Percentiles rank a stretch among this genome's conserved stretches.
These are phyloP conservation scores for Phylloscopus trochiloides DNA, from an alignment of 2,113 vertebrate species.

Conservation along the genomic window DNA sequence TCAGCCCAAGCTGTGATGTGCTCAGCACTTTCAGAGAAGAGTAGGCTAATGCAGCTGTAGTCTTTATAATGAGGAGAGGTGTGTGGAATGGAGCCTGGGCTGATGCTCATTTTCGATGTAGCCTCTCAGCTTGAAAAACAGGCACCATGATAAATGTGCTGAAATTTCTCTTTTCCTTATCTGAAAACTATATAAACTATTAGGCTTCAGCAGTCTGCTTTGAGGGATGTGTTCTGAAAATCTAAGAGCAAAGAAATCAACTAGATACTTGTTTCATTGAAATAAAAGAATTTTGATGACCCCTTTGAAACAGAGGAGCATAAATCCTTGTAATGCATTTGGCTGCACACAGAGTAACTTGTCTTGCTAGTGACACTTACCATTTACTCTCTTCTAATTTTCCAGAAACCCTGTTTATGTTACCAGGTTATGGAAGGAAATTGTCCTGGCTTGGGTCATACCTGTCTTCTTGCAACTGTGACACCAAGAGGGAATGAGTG, in stretches of 20 bases:
- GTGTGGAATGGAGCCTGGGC: not conserved
- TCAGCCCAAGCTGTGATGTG: not conserved
- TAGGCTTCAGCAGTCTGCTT: not conserved
- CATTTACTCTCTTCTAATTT: not conserved
- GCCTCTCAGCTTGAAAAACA: not conserved
- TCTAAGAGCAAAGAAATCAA: not conserved
- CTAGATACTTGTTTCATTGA: not conserved
- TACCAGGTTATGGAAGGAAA: not conserved
- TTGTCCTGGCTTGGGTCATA: not conserved
- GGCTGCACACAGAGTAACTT: not conserved
- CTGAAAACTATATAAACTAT: not conserved
- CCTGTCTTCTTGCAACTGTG: not conserved
- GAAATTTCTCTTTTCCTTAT: not conserved
- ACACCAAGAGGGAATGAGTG: not conserved
- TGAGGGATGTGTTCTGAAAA: not conserved
- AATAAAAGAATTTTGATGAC: not conserved
- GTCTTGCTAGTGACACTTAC: not conserved
- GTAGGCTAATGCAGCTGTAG: not conserved
- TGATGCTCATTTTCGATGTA: not conserved
- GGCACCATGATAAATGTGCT: not conserved
- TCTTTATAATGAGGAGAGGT: not conserved
- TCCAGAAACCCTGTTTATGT: not conserved
- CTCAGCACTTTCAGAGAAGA: not conserved
- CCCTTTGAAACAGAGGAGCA: not conserved
- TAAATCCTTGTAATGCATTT: not conserved